These are phyloP conservation scores for Chaenocephalus aceratus DNA, from an alignment of 2,113 vertebrate genomes.

Conservation along the genomic window DNA sequence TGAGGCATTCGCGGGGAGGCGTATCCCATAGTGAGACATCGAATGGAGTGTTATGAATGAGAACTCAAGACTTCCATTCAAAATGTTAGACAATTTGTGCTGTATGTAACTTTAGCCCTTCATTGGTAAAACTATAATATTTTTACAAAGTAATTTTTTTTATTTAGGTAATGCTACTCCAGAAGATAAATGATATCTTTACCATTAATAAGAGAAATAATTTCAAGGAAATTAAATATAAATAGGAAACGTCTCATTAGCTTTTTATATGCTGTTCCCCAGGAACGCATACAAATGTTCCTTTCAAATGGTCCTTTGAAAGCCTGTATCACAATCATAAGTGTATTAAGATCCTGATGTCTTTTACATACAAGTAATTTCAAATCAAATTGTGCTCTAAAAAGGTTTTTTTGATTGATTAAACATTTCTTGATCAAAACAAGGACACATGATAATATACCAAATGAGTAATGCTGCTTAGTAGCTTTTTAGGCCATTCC, in stretches of 20 bases:
- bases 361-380: background rate
- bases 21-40: too few species aligned
- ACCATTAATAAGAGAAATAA: background rate
- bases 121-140: constrained; percentile 11
- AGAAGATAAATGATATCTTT: background rate
- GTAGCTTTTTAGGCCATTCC: constrained; percentile 21
- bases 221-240: background rate
- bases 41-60: too few species aligned
- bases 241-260: background rate
- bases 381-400: background rate
- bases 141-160: too few species aligned
- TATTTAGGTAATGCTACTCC: background rate
- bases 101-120: constrained; percentile 50
- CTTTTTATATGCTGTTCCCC: background rate
- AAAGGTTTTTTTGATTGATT: background rate
- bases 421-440: background rate
- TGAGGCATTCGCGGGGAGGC: too few species aligned
- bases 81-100: constrained; percentile 22
- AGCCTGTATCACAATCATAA: background rate
- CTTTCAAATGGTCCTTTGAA: background rate
- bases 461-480: background rate
- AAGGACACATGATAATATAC: constrained; percentile 5
- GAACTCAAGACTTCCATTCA: background rate
- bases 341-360: background rate
- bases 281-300: background rate